A percentile compares a stretch with the other conserved stretches of the same genome.
These are phyloP conservation scores for Peromyscus aztecus DNA, from an alignment of 2,797 vertebrate genomes.

Conservation along the genomic window DNA sequence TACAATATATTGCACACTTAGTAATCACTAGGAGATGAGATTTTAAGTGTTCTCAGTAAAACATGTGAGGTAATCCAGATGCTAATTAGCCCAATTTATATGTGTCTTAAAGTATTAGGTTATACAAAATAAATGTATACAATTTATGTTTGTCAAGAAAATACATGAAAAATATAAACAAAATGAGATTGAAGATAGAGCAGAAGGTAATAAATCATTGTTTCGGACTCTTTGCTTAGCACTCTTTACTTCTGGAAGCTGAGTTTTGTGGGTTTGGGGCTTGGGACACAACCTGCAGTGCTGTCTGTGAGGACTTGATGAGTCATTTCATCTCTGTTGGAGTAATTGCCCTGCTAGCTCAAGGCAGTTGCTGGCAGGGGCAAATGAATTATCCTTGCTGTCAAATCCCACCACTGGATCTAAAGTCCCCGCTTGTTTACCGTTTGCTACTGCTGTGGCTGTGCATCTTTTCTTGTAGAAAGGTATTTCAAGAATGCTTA, in stretches of 20 bases:
- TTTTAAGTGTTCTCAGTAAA: neutral
- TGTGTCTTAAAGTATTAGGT: neutral
- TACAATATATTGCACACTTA: neutral
- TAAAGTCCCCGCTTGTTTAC: neutral
- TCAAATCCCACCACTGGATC: constrained; percentile 41
- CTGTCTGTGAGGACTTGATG: constrained; percentile 50
- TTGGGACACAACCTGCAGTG: neutral
- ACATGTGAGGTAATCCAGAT: neutral
- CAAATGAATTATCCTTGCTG: constrained; percentile 51
- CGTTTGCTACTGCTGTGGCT: constrained; percentile 42
- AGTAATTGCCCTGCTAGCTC: neutral
- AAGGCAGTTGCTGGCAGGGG: constrained; percentile 40
- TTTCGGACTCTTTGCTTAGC: constrained; percentile 1
- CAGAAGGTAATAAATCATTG: neutral
- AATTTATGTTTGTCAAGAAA: neutral
- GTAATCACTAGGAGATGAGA: neutral
- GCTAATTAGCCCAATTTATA: neutral
- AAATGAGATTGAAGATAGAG: neutral
- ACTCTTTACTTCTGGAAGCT: constrained; percentile 24
- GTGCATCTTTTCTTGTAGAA: constrained; percentile 31
- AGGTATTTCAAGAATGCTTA: constrained; percentile 32
- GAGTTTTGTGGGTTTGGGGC: constrained; percentile 27
- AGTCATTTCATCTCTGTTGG: constrained; percentile 50
- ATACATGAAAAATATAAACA: neutral
- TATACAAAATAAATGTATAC: neutral